Evolutionary conservation across 2,888 invertebrate species (phyloP).

Genomic region (Stenodema calcarata): DNA sequence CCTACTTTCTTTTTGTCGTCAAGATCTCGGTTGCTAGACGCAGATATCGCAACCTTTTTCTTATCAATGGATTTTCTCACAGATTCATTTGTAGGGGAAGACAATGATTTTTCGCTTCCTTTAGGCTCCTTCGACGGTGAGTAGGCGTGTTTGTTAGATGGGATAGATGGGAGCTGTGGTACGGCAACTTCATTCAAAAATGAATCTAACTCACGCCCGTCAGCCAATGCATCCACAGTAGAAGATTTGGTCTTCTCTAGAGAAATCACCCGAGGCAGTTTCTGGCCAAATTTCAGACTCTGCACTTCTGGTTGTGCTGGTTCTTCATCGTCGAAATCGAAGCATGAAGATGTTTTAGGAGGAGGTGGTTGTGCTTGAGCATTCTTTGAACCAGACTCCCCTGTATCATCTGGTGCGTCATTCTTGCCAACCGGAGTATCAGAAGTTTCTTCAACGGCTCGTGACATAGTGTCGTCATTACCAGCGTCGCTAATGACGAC

Average conservation of each 20-base stretch:
- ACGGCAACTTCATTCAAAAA: constrained; percentile 69
- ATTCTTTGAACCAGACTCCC: neutral
- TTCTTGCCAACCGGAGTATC: neutral
- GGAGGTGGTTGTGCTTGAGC: neutral
- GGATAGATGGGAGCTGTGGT: constrained; percentile 62
- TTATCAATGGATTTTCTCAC: neutral
- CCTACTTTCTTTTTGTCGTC: neutral
- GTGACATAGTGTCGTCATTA: neutral
- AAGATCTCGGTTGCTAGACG: neutral
- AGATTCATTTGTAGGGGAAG: neutral
- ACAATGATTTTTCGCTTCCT: neutral
- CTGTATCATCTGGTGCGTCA: neutral
- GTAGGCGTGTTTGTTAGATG: neutral
- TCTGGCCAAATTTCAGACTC: constrained; percentile 66
- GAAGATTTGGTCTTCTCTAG: constrained; percentile 37
- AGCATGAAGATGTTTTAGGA: constrained; percentile 59
- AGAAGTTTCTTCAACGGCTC: neutral
- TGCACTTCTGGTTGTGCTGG: constrained; percentile 70
- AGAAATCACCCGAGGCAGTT: constrained; percentile 69
- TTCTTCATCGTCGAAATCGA: constrained; percentile 73
- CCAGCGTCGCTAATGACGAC: too few relatives aligned
- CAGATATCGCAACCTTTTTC: neutral
- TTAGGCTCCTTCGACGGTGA: neutral
- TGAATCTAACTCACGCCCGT: constrained; percentile 63
- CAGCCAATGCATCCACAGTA: neutral